Evolutionary conservation across 2,888 invertebrate genomes (phyloP).

Genomic region (Sesamia inferens): DNA sequence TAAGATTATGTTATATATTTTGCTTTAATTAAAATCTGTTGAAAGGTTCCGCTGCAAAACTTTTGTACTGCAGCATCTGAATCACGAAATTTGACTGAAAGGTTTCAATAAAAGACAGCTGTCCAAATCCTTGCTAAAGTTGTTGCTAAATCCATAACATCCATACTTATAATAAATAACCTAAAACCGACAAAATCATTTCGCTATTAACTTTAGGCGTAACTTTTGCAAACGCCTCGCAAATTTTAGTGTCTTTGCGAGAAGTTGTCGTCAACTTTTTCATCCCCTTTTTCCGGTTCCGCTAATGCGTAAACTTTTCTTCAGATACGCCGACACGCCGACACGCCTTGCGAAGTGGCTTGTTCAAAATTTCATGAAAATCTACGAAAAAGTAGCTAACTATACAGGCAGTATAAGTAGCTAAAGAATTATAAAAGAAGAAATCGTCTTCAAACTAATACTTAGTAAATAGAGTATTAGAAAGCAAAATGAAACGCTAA

Average conservation of each 20-base stretch:
- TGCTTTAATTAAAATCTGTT: slow-evolving; percentile 4
- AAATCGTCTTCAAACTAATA: slow-evolving; percentile 24
- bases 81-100: slow-evolving; percentile 14
- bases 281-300: slow-evolving; percentile 81
- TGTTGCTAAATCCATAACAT: slow-evolving; percentile 24
- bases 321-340: slow-evolving; percentile 70
- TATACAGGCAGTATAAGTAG: slow-evolving; percentile 52
- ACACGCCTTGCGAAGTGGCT: slow-evolving; percentile 67
- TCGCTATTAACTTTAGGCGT: slow-evolving; percentile 66
- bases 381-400: slow-evolving; percentile 65
- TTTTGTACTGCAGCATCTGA: neutral
- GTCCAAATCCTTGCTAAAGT: slow-evolving; percentile 29
- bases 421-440: slow-evolving; percentile 33
- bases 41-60: neutral
- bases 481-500: slow-evolving; percentile 13
- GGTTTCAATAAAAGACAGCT: slow-evolving; percentile 16
- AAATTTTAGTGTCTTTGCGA: slow-evolving; percentile 71
- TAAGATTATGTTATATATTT: slow-evolving; percentile 3
- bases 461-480: slow-evolving; percentile 13
- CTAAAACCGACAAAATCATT: slow-evolving; percentile 59
- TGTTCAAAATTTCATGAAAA: slow-evolving; percentile 75
- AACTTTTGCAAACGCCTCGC: slow-evolving; percentile 66
- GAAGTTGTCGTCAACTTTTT: slow-evolving; percentile 79
- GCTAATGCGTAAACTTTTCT: slow-evolving; percentile 81
- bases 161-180: slow-evolving; percentile 46